Evolutionary conservation across 2,888 invertebrate genomes (phyloP).

Genomic region (Dynastes grantii): DNA sequence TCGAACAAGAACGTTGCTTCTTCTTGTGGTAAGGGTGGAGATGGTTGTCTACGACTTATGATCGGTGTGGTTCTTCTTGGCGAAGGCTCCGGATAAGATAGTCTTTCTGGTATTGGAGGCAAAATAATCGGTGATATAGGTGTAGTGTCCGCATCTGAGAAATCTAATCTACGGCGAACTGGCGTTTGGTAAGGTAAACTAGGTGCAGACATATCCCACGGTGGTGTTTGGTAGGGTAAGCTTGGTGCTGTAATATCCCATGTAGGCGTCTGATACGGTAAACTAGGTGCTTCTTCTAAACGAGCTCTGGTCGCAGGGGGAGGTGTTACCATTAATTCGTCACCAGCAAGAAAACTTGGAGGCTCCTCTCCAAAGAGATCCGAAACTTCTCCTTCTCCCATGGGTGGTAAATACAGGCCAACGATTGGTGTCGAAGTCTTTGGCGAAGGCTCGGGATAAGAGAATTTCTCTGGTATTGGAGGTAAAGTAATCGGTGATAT

Average conservation of each 20-base stretch:
- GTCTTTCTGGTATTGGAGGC: background rate
- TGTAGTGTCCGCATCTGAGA: conserved; percentile 4
- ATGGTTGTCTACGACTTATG: background rate
- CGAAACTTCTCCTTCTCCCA: conserved; percentile 32
- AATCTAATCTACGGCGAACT: background rate
- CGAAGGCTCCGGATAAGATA: conserved; percentile 5
- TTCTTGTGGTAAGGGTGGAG: background rate
- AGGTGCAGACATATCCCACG: background rate
- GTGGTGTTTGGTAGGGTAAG: conserved; percentile 35
- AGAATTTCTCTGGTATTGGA: conserved; percentile 2
- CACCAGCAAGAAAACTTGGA: conserved; percentile 38
- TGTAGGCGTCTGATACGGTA: conserved; percentile 48
- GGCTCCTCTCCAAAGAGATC: conserved; percentile 38
- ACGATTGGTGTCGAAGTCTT: conserved; percentile 26
- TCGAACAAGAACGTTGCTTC: conserved; percentile 37
- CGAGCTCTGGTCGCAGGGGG: background rate
- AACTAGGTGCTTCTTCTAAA: conserved; percentile 47
- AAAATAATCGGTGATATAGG: background rate
- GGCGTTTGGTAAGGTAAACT: conserved; percentile 11
- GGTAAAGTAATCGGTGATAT: background rate
- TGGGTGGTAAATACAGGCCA: background rate
- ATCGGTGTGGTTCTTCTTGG: conserved; percentile 17
- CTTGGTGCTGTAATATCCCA: conserved; percentile 49
- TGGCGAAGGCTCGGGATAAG: conserved; percentile 11
- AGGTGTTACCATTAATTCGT: conserved; percentile 28